Conservation (phyloP, 2,113 vertebrate genomes). For the Gallinago media region DNA sequence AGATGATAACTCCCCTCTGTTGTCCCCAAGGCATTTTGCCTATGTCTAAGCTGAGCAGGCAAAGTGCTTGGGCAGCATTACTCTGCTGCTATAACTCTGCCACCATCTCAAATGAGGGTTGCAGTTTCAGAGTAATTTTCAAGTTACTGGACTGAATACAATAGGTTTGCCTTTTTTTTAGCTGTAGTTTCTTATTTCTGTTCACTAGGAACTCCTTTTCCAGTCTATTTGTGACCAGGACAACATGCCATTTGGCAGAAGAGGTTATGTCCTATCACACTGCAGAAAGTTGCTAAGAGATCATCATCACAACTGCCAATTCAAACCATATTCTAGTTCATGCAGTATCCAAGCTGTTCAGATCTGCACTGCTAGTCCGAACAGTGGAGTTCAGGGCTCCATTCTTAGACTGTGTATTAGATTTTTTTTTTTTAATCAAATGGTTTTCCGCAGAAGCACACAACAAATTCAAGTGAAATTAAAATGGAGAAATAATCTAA, state of each 20-base stretch:
- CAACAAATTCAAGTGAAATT: not conserved
- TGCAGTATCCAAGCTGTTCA: not conserved
- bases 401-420: not conserved
- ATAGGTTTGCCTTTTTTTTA: not conserved
- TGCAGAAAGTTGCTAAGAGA: not conserved
- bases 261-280: not conserved
- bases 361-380: not conserved
- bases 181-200: not conserved
- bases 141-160: not conserved
- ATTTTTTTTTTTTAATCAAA: not conserved
- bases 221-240: not conserved
- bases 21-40: not conserved
- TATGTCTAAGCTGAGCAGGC: not conserved
- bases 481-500: not conserved
- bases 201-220: not conserved
- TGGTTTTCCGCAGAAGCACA: not conserved
- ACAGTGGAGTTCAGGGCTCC: not conserved
- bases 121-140: not conserved
- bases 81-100: not conserved
- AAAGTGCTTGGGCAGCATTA: not conserved
- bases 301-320: not conserved
- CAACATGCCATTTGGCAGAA: not conserved
- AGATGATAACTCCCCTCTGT: not conserved
- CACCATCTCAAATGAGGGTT: not conserved
- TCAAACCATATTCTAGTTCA: not conserved